Percentiles rank a stretch among this genome's conserved stretches.
phyloP scores from a whole-genome alignment of 2,888 invertebrate genomes.

The Ichneumoninae sp. region DNA sequence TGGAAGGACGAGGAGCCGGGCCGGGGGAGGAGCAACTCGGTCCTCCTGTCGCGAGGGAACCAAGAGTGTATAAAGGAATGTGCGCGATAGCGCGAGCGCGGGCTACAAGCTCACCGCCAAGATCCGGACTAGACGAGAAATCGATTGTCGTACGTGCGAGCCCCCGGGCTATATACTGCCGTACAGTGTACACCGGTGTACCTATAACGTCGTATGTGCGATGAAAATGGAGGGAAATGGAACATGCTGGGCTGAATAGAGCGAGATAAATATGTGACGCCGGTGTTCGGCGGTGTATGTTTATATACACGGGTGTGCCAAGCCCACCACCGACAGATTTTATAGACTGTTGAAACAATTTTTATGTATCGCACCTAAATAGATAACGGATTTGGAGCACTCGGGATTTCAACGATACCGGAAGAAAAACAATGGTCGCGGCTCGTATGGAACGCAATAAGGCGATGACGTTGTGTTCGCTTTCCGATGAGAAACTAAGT shows the following conservation, averaged over 20 bases:
- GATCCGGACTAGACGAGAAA: slow-evolving; percentile 65
- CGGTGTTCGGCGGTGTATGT: slow-evolving; percentile 4
- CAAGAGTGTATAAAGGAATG: slow-evolving; percentile 54
- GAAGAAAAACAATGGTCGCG: not conserved
- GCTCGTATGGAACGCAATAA: not conserved
- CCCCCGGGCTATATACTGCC: slow-evolving; percentile 44
- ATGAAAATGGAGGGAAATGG: slow-evolving; percentile 44
- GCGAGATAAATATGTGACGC: slow-evolving; percentile 45
- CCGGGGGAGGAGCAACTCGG: not conserved
- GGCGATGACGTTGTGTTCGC: not conserved
- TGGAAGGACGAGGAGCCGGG: not conserved
- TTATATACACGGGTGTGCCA: not conserved
- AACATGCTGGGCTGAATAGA: slow-evolving; percentile 41
- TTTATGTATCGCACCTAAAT: slow-evolving; percentile 16
- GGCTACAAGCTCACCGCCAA: slow-evolving; percentile 46
- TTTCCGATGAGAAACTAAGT: not conserved
- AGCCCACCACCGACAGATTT: slow-evolving; percentile 19
- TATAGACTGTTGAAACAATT: slow-evolving; percentile 34
- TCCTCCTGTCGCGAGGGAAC: slow-evolving; percentile 31
- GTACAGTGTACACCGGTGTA: slow-evolving; percentile 24
- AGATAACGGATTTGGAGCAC: not conserved
- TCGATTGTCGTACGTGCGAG: slow-evolving; percentile 63
- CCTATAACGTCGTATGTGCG: slow-evolving; percentile 28
- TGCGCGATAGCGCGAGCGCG: slow-evolving; percentile 38
- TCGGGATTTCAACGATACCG: not conserved